Evolutionary conservation across 2,888 invertebrate genomes (phyloP).

Genomic region (Encarsia formosa): DNA sequence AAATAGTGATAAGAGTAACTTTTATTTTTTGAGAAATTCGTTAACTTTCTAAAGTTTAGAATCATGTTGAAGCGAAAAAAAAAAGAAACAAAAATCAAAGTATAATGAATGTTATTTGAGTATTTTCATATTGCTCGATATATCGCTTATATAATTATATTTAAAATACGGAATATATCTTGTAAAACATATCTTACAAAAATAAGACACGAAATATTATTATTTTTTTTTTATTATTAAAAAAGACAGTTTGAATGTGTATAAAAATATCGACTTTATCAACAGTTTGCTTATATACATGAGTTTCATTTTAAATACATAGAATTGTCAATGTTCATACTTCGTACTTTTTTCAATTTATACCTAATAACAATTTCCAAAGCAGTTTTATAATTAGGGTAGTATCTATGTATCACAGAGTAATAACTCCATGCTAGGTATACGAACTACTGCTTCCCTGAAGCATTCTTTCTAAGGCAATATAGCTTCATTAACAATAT

Average conservation of each 20-base stretch:
- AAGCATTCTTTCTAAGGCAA: conserved; percentile 10
- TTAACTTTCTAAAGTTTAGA: conserved; percentile 28
- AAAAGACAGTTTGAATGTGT: conserved; percentile 22
- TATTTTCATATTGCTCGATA: conserved; percentile 26
- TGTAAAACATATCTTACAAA: conserved; percentile 12
- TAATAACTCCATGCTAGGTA: not conserved
- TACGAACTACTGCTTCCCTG: conserved; percentile 3
- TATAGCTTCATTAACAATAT: conserved; percentile 10
- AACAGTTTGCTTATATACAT: conserved; percentile 27
- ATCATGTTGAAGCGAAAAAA: conserved; percentile 15
- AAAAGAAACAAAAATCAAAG: conserved; percentile 19
- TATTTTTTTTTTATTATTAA: conserved; percentile 18
- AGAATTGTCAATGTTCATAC: conserved; percentile 13
- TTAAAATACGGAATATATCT: conserved; percentile 15
- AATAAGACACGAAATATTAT: conserved; percentile 4
- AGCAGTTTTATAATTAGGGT: not conserved
- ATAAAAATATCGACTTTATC: conserved; percentile 27
- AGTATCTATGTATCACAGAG: not conserved
- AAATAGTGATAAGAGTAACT: conserved; percentile 9
- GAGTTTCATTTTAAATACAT: conserved; percentile 20
- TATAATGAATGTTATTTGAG: conserved; percentile 27
- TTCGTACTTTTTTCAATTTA: not conserved
- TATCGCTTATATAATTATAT: conserved; percentile 19
- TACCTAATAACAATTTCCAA: not conserved
- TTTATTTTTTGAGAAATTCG: conserved; percentile 22